Evolutionary conservation across 2,113 vertebrate species (phyloP).

Genomic region (Aepyceros melampus): DNA sequence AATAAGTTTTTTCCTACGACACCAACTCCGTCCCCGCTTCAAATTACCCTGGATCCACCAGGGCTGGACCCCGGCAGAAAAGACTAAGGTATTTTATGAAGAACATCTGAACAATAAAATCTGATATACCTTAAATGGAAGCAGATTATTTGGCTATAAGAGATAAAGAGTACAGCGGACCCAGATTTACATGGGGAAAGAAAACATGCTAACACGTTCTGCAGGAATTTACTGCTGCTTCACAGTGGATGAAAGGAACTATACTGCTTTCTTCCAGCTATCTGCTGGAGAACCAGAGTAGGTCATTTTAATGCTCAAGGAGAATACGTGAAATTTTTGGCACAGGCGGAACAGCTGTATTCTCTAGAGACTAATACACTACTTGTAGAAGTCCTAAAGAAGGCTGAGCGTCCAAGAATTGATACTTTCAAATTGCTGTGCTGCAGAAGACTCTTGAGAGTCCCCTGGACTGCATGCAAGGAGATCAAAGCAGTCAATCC

Average conservation of each 20-base stretch:
- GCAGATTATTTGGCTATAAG: background rate
- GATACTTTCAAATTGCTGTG: background rate
- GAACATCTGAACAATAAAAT: background rate
- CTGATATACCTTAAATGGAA: background rate
- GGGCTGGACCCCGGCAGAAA: no score
- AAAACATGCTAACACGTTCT: conserved; percentile 89
- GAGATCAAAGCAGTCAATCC: background rate
- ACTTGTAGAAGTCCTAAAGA: background rate
- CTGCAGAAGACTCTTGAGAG: background rate
- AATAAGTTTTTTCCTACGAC: no score
- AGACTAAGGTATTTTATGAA: conserved; percentile 75
- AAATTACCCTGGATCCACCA: no score
- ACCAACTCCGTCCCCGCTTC: no score
- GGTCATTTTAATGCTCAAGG: conserved; percentile 84
- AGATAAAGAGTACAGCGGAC: background rate
- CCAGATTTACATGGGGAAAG: conserved; percentile 86
- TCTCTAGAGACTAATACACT: background rate
- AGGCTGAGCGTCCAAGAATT: background rate
- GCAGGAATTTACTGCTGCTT: conserved; percentile 91
- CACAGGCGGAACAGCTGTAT: conserved; percentile 21
- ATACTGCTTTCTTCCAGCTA: conserved; percentile 69
- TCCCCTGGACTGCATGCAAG: background rate
- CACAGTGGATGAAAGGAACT: conserved; percentile 89
- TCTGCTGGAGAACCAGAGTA: conserved; percentile 89
- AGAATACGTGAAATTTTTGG: conserved; percentile 76